Conservation (phyloP, 2,797 vertebrate species). For the Pangasius djambal region DNA sequence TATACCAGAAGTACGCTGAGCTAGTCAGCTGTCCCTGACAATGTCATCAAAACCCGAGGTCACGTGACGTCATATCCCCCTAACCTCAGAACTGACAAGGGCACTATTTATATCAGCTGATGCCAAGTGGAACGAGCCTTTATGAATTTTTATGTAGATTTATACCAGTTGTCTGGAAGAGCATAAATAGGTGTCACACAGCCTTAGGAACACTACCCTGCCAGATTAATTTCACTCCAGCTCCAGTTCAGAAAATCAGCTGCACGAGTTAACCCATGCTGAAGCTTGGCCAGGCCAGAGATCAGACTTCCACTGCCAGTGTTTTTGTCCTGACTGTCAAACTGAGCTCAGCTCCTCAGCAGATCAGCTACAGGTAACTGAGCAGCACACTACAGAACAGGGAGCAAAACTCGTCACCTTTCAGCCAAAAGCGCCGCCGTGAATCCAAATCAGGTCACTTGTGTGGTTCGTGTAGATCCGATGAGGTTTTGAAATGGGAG, state of each 20-base stretch:
- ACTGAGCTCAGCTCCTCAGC: neutral
- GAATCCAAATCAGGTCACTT: too few species aligned
- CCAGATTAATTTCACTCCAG: neutral
- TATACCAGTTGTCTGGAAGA: neutral
- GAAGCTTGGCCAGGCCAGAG: neutral
- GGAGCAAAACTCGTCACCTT: too few species aligned
- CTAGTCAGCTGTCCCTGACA: neutral
- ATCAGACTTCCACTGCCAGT: neutral
- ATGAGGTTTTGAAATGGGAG: too few species aligned
- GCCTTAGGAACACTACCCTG: neutral
- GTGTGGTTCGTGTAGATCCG: too few species aligned
- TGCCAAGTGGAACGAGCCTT: neutral
- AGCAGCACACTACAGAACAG: neutral
- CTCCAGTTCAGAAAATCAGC: neutral
- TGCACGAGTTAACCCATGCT: neutral
- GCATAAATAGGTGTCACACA: neutral
- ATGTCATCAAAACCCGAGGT: neutral
- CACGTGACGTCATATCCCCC: neutral
- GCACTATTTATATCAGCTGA: neutral
- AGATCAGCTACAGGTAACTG: constrained; percentile 21
- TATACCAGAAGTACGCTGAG: neutral
- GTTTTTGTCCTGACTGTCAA: constrained; percentile 20
- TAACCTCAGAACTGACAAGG: neutral
- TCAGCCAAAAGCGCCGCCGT: too few species aligned
- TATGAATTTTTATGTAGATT: neutral